Conservation (phyloP, 2,797 vertebrate genomes). For the Schizothorax lantsangensis region DNA sequence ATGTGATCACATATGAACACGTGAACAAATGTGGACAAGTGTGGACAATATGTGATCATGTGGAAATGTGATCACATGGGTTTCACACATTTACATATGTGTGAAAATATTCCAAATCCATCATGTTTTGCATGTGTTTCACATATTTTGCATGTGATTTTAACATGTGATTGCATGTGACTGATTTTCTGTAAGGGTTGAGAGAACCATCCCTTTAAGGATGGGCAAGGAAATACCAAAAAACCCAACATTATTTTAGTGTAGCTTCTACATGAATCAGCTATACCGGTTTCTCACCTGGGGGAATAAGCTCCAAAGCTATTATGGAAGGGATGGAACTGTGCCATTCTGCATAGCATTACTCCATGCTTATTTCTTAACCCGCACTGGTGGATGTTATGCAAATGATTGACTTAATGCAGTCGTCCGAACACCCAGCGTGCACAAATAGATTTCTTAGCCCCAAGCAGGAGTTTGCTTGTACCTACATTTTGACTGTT, state of each 20-base stretch:
- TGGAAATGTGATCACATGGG: too few relatives aligned
- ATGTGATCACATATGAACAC: too few relatives aligned
- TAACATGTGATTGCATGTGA: background rate
- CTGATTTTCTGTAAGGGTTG: background rate
- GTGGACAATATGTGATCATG: too few relatives aligned
- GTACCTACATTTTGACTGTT: conserved; percentile 64
- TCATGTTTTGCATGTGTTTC: background rate
- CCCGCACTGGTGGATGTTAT: background rate
- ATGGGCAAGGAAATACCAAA: background rate
- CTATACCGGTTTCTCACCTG: background rate
- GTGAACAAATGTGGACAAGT: too few relatives aligned
- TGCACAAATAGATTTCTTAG: conserved; percentile 29
- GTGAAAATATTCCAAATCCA: background rate
- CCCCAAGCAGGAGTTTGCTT: conserved; percentile 18
- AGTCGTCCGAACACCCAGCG: background rate
- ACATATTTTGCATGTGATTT: background rate
- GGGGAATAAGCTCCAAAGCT: background rate
- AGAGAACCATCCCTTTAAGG: background rate
- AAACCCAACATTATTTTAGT: background rate
- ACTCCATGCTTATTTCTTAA: background rate
- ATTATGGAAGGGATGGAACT: background rate
- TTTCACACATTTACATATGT: too few relatives aligned
- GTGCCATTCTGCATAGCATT: conserved; percentile 17
- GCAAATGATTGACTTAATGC: conserved; percentile 23
- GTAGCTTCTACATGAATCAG: conserved; percentile 24